phyloP scores from a whole-genome alignment of 1,140 invertebrate species.

The Adoxophyes honmai region DNA sequence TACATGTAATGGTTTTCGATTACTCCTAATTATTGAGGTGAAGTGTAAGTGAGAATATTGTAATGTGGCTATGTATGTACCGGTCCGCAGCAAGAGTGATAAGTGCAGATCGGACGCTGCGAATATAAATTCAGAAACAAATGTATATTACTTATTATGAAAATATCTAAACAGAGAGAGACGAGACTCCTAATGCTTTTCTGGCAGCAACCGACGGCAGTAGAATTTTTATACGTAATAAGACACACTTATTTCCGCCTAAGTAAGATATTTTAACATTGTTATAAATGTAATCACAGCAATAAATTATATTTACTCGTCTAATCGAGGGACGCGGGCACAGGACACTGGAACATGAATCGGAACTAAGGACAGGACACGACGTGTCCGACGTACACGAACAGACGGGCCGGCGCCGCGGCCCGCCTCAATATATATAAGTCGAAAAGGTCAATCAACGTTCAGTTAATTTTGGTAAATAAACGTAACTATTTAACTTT shows the following conservation, averaged over 20 bases:
- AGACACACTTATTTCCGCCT: slow-evolving; percentile 67
- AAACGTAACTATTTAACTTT: slow-evolving; percentile 66
- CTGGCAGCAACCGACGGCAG: slow-evolving; percentile 51
- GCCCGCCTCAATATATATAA: slow-evolving; percentile 50
- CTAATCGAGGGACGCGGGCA: slow-evolving; percentile 53
- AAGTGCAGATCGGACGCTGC: slow-evolving; percentile 29
- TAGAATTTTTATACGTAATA: slow-evolving; percentile 56
- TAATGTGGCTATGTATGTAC: neutral
- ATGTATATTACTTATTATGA: slow-evolving; percentile 31
- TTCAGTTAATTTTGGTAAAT: slow-evolving; percentile 69
- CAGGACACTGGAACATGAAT: slow-evolving; percentile 62
- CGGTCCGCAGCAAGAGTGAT: slow-evolving; percentile 24
- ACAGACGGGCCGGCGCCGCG: slow-evolving; percentile 48
- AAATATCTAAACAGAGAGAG: slow-evolving; percentile 30
- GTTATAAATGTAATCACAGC: slow-evolving; percentile 75
- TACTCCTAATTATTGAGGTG: slow-evolving; percentile 14
- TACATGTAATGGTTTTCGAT: neutral
- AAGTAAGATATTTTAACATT: slow-evolving; percentile 63
- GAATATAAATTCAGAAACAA: slow-evolving; percentile 38
- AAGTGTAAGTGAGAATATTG: neutral
- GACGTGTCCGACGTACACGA: slow-evolving; percentile 65
- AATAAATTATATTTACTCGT: slow-evolving; percentile 70
- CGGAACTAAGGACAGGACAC: slow-evolving; percentile 62
- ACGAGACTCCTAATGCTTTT: slow-evolving; percentile 32
- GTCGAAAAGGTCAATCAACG: slow-evolving; percentile 58